Evolutionary conservation across 2,888 invertebrate species (phyloP).

Genomic region (Anarsia innoxiella): DNA sequence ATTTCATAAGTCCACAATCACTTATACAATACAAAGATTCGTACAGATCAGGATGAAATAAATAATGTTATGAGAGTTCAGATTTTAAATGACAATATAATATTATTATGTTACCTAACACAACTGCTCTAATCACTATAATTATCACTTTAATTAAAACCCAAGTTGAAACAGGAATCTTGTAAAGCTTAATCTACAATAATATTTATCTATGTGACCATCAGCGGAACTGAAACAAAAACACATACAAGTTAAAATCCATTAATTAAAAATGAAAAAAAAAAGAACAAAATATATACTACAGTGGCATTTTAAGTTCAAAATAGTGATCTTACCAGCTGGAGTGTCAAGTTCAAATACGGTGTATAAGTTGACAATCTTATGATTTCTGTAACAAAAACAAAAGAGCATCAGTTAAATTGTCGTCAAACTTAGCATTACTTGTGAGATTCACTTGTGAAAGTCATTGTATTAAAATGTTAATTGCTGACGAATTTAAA

Average conservation of each 20-base stretch:
- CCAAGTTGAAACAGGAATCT: constrained; percentile 69
- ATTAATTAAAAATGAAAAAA: constrained; percentile 13
- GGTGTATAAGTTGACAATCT: constrained; percentile 44
- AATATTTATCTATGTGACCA: constrained; percentile 64
- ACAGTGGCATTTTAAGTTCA: too few relatives aligned
- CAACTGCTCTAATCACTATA: constrained; percentile 65
- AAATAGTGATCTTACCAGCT: constrained; percentile 41
- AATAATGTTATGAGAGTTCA: constrained; percentile 67
- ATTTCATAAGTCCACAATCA: constrained; percentile 69
- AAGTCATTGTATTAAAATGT: too few relatives aligned
- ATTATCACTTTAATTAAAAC: constrained; percentile 72
- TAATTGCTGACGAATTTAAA: too few relatives aligned
- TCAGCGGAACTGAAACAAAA: constrained; percentile 57
- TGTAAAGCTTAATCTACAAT: constrained; percentile 66
- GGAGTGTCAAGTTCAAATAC: constrained; percentile 44
- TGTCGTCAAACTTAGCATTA: too few relatives aligned
- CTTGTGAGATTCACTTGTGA: too few relatives aligned
- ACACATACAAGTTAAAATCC: constrained; percentile 19
- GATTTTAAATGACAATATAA: constrained; percentile 51
- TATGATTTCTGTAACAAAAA: constrained; percentile 63
- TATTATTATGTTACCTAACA: constrained; percentile 53
- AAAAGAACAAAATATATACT: constrained; percentile 19
- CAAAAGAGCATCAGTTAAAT: too few relatives aligned
- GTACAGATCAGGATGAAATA: constrained; percentile 73
- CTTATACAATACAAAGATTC: constrained; percentile 68